Conservation (phyloP, 2,113 vertebrate species). For the Harpagus bidentatus region DNA sequence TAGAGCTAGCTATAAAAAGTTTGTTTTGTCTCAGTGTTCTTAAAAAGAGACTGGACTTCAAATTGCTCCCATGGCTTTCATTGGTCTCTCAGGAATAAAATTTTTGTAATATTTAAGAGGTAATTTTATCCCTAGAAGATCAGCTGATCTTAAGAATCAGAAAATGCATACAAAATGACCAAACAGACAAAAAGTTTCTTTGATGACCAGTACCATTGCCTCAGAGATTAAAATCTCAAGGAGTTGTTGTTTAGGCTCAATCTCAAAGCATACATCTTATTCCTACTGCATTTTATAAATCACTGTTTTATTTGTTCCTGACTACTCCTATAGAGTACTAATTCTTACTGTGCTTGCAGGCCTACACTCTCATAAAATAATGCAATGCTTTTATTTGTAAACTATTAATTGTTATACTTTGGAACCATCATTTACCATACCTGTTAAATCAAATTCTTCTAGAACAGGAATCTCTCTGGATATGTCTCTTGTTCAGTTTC, state of each 20-base stretch:
- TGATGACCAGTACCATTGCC: accelerated
- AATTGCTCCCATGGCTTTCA: neutral
- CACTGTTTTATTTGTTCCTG: neutral
- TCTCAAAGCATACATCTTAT: neutral
- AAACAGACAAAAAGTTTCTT: neutral
- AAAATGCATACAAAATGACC: neutral
- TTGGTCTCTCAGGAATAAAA: neutral
- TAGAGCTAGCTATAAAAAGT: neutral
- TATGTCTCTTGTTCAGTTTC: neutral
- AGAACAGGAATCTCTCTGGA: neutral
- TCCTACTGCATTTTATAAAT: neutral
- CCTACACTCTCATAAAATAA: neutral
- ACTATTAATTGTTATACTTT: neutral
- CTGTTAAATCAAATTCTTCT: neutral
- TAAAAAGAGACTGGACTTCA: neutral
- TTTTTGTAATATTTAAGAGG: neutral
- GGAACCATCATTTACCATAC: neutral
- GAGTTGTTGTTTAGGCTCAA: neutral
- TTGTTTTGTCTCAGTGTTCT: neutral
- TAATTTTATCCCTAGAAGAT: neutral
- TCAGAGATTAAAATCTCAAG: neutral
- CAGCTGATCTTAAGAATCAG: neutral
- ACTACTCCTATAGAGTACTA: neutral
- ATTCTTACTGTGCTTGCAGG: neutral
- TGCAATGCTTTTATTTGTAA: neutral